phyloP scores from a whole-genome alignment of 2,113 vertebrate species.

The Neoarius graeffei region DNA sequence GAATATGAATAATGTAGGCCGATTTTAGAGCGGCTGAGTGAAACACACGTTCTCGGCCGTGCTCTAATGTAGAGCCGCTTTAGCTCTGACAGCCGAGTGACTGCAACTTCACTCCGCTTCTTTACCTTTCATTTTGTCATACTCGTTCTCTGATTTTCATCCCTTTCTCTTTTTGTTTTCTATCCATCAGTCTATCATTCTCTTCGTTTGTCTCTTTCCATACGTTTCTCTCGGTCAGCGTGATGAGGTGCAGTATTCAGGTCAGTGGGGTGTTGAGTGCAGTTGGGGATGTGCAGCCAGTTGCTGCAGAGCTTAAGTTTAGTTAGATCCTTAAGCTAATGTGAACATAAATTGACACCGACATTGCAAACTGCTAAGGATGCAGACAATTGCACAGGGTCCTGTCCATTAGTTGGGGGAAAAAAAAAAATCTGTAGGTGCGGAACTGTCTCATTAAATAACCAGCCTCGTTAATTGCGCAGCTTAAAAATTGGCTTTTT shows the following conservation, averaged over 20 bases:
- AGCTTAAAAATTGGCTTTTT: neutral
- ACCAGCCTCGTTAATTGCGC: neutral
- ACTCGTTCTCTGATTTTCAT: neutral
- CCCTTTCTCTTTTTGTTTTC: neutral
- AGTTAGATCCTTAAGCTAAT: neutral
- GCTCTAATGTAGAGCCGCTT: conserved; percentile 39
- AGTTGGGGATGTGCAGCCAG: neutral
- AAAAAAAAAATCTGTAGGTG: no score
- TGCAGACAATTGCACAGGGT: neutral
- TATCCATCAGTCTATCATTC: neutral
- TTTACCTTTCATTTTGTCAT: conserved; percentile 5
- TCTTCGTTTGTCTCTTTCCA: neutral
- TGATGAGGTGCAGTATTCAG: neutral
- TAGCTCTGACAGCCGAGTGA: conserved; percentile 26
- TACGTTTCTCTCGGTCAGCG: neutral
- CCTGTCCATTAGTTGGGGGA: neutral
- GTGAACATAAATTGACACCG: neutral
- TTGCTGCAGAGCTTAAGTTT: neutral
- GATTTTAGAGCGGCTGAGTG: conserved; percentile 34
- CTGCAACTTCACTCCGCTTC: conserved; percentile 7
- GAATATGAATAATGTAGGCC: conserved; percentile 47
- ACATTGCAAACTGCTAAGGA: no score
- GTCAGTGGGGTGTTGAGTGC: neutral
- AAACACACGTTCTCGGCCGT: conserved; percentile 47
- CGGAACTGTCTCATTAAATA: no score